Base-by-base conservation (phyloP, 2,888 invertebrate species). In the Tholera decimalis region DNA sequence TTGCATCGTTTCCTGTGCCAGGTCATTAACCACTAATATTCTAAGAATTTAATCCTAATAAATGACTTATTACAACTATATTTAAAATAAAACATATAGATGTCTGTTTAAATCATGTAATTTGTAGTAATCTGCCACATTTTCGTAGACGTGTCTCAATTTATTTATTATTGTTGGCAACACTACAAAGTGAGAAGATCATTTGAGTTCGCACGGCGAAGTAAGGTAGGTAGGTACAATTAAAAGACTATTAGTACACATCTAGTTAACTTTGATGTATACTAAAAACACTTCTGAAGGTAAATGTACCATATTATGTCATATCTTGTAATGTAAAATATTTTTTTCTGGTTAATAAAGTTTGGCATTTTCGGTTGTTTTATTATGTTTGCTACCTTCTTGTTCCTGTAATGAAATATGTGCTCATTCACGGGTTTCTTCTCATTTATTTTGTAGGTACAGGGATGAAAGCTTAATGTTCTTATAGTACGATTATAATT, bases 191-290 rank as follows among this genome's bases (percentile, higher is more conserved):
- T 44, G 46, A 35, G 43, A 49, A 54, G 61, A 68, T 47, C 13
- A 71, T 30, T 60, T 60, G 64, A 70, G 71, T 81, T 79, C 41
- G 49, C 51, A 57, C 59, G 56, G 44, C 53, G 67, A 49, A 43
- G 58, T 74, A 46, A 50, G 49, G 50, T 57, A 28, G 20, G 51
- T 71, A 57, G 53, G 55, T 46, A 53, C 63, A 77, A 81, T 83
- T 75, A 80, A 67, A 81, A 67, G 9, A 30, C 64, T 65, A 75
- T 68, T 59, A 70, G 43, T 30, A 56, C 35, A 69, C 54, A 79
- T 71, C 65, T 77, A 67, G 77, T 83, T 81, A 77, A 66, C 64
- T 77, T 75, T 79, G 51, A 79, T 73, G 66, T 69, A 37, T 51
- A 73, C 41, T 58, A 55, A 41, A 67, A 50, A 37, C 24, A 35